Percentiles rank a stretch among this genome's conserved stretches.
Evolutionary conservation across 2,113 vertebrate species (phyloP).

Genomic region (Cricetomys ansorgei): DNA sequence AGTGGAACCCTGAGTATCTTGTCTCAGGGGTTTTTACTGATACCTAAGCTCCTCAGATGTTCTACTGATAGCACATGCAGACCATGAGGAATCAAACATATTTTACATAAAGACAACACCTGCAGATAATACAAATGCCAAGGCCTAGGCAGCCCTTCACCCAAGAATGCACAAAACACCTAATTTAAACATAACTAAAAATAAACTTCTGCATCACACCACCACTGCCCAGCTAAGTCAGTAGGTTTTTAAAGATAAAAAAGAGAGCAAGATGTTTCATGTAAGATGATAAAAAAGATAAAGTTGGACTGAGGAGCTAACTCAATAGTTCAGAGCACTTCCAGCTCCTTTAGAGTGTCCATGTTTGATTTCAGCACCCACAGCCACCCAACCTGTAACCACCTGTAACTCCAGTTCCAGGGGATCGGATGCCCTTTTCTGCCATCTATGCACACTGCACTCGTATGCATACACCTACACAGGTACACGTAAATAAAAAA

Average conservation of each 20-base stretch:
- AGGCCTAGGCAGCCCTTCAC: too few relatives aligned
- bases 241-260: neutral
- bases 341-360: neutral
- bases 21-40: too few relatives aligned
- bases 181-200: too few relatives aligned
- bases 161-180: too few relatives aligned
- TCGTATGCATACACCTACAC: neutral
- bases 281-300: slow-evolving; percentile 2
- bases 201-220: too few relatives aligned
- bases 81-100: too few relatives aligned
- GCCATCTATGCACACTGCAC: neutral
- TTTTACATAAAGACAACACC: too few relatives aligned
- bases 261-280: neutral
- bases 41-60: too few relatives aligned
- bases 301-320: neutral
- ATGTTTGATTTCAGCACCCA: neutral
- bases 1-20: too few relatives aligned
- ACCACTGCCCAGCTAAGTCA: too few relatives aligned
- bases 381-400: neutral
- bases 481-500: neutral
- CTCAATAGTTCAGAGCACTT: neutral
- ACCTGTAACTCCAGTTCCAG: neutral
- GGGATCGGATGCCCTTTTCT: neutral
- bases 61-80: too few relatives aligned
- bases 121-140: too few relatives aligned